phyloP scores from a whole-genome alignment of 2,113 vertebrate species.

The Thunnus thynnus region DNA sequence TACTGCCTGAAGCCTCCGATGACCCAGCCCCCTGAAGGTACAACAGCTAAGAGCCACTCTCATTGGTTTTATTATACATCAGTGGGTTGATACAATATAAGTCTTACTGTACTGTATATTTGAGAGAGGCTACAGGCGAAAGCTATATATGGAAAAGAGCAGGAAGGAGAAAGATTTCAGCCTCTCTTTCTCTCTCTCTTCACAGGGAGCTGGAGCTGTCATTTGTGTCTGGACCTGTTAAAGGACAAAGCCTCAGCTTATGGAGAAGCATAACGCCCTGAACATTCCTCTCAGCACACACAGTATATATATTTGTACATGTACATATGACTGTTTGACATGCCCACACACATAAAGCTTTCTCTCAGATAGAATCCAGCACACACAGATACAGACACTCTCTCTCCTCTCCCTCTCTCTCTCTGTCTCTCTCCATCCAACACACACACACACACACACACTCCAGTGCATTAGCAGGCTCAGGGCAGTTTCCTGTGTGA shows the following conservation, averaged over 20 bases:
- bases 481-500: conserved; percentile 64
- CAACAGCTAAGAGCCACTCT: conserved; percentile 13
- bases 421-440: conserved; percentile 16
- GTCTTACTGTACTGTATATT: conserved; percentile 17
- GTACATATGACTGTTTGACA: conserved; percentile 45
- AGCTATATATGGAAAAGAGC: conserved; percentile 46
- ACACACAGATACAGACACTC: conserved; percentile 15
- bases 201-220: conserved; percentile 98
- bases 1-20: conserved; percentile 98
- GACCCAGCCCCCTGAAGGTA: conserved; percentile 97
- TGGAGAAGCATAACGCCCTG: conserved; percentile 71
- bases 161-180: conserved; percentile 18
- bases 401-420: neutral
- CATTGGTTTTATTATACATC: conserved; percentile 14
- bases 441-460: conserved; percentile 36
- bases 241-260: conserved; percentile 95
- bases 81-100: neutral
- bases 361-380: conserved; percentile 24
- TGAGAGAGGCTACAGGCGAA: conserved; percentile 1
- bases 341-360: conserved; percentile 6
- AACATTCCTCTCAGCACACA: conserved; percentile 2
- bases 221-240: conserved; percentile 94
- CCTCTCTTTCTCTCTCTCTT: conserved; percentile 27
- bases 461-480: conserved; percentile 67
- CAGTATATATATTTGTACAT: conserved; percentile 45